Base-by-base conservation (phyloP, 2,113 vertebrate genomes). In the Stercorarius parasiticus region DNA sequence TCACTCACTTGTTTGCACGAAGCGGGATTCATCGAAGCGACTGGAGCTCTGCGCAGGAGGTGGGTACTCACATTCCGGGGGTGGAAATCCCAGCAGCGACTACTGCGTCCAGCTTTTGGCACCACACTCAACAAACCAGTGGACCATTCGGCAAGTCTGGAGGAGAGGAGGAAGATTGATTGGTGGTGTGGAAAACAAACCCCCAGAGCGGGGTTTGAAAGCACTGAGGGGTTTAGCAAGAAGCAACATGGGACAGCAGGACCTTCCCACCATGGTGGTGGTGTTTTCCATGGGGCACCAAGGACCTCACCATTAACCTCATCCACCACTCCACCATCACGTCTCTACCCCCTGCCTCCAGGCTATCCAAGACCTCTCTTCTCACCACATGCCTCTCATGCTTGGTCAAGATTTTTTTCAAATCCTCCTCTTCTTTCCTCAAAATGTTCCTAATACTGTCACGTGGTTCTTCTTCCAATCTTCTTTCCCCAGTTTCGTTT, bases 31-130 rank as follows among this genome's bases (percentile, higher is more conserved):
- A 40, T 14, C 17, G 32, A 42, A 34, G 12, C 36, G 29, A 9
- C 42, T 5, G 21, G n/a, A 55, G 43, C 30, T 42, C 69, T 36
- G 40, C 1, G 0, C 26, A 38, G 77, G 40, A 69, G 29, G 5
- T 13, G 32, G 49, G 17, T 11, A 16, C 13, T 10, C 49, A 9
- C 21, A 2, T 1, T 34, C n/a, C 3, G 0, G 32, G 32, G 21
- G 16, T 29, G 36, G 26, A 70, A 87, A 43, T 34, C 62, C 40
- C 82, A 49, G 3, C 20, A 73, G 53, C 0, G 2, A 10, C 12
- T 12, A 10, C 40, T 27, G 21, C 1, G 0, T 14, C 40, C 90
- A 40, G 25, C 27, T 45, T 43, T 40, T 66, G 59, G 22, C 23
- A 30, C 34, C 12, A 9, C 5, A 6, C 29, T 23, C 45, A 26